Percentiles rank a stretch among this genome's conserved stretches.
Conservation (phyloP, 2,888 invertebrate species). For the Argynnis bischoffii region DNA sequence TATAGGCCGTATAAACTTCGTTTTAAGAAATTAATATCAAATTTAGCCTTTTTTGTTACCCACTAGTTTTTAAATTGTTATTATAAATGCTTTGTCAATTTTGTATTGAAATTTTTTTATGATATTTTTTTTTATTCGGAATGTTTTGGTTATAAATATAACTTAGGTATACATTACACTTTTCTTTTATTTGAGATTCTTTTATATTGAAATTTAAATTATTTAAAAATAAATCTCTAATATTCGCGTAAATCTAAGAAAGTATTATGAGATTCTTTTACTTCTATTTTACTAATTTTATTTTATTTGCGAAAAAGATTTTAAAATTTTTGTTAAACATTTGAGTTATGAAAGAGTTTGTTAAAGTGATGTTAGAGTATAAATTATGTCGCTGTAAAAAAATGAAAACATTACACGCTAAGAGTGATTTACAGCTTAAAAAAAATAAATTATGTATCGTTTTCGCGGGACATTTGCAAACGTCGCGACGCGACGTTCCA, state of each 20-base stretch:
- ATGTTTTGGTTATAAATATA: neutral
- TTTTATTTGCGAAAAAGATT: too few relatives aligned
- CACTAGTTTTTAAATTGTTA: slow-evolving; percentile 1
- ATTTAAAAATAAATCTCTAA: too few relatives aligned
- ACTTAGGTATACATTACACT: neutral
- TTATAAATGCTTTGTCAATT: neutral
- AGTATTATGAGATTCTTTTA: too few relatives aligned
- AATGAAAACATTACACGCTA: slow-evolving; percentile 12
- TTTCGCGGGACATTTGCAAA: slow-evolving; percentile 18
- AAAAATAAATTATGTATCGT: slow-evolving; percentile 7
- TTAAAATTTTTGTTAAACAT: neutral
- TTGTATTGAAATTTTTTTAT: neutral
- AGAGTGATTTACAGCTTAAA: slow-evolving; percentile 21
- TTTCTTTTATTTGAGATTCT: too few relatives aligned
- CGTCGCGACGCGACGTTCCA: neutral
- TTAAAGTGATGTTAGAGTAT: neutral
- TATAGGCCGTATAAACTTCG: neutral
- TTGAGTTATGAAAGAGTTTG: neutral
- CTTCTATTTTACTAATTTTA: too few relatives aligned
- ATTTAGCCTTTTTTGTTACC: neutral
- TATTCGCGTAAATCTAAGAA: too few relatives aligned
- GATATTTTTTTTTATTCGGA: neutral
- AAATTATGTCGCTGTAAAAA: slow-evolving; percentile 19
- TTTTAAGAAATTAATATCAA: neutral
- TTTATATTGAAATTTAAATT: too few relatives aligned